Evolutionary conservation across 2,113 vertebrate genomes (phyloP), one percentile per base, ranked within the genome.

Genomic region (Heptranchias perlo): DNA sequence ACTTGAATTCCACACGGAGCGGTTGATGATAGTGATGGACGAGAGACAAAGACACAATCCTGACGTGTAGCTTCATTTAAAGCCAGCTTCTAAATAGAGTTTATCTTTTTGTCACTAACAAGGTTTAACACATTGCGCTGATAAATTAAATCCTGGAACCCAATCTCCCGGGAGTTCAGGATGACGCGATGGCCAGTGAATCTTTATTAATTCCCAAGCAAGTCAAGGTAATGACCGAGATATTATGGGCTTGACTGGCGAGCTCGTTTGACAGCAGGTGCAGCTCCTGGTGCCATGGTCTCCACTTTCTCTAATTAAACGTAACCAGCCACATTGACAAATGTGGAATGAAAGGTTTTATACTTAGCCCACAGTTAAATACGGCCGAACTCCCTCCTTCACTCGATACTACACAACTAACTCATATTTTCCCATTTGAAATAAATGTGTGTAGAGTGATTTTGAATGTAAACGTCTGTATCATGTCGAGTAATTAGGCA

Each of bases 181-280:
- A 96, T 96, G 96, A 96, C 96, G 94, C 49, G 96, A 96, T 96
- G 96, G 96, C 52, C 97, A 96, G 97, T 97, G 97, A 97, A 97
- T 96, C 67, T 39, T 96, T 97, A 97, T 97, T 96, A 96, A 97
- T 97, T 97, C 97, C 96, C 96, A 96, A 96, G 96, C 97, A 97
- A 97, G 96, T 97, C 96, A 96, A 96, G 96, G 96, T 97, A 97
- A 97, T 97, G 97, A 97, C 96, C 97, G 97, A 96, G 97, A 97
- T 97, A 96, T 96, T 97, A 96, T 96, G 93, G 96, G 97, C 96
- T 96, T 96, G 61, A 94, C 89, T 94, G 69, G 64, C 91, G 54
- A 94, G 23, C 87, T 49, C 23, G 21, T 64, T 52, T 91, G 21
- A 49, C 31, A 82, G 64, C 62, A 93, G 84, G 61, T 65, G 87